These are phyloP conservation scores for Pseudoips prasinana DNA, from an alignment of 2,888 invertebrate species.

Conservation along the genomic window DNA sequence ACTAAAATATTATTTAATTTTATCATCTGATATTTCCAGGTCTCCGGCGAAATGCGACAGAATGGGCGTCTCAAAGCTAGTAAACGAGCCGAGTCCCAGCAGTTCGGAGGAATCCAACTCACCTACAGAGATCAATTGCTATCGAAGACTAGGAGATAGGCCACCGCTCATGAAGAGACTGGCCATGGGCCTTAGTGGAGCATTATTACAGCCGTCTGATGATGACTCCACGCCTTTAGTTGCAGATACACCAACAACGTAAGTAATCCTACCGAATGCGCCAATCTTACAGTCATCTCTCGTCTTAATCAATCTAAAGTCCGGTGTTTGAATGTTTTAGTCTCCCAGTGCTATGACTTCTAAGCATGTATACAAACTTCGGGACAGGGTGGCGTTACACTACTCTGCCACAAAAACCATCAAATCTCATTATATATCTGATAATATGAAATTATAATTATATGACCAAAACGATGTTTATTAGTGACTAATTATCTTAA, in stretches of 20 bases:
- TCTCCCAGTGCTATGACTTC: not conserved
- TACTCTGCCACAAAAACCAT: too few species aligned
- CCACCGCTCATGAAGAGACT: conserved; percentile 90
- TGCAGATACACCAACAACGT: conserved; percentile 83
- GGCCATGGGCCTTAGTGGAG: conserved; percentile 87
- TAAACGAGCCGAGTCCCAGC: conserved; percentile 78
- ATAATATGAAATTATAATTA: too few species aligned
- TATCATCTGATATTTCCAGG: conserved; percentile 39
- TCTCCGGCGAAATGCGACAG: conserved; percentile 67
- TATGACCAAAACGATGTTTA: too few species aligned
- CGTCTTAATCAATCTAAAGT: too few species aligned
- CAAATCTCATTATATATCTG: too few species aligned
- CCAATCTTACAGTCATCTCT: too few species aligned
- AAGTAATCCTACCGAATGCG: too few species aligned
- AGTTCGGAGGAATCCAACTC: conserved; percentile 94
- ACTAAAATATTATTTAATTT: too few species aligned
- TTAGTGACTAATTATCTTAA: too few species aligned
- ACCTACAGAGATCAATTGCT: conserved; percentile 93
- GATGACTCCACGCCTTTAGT: conserved; percentile 91
- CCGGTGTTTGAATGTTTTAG: too few species aligned
- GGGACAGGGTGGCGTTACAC: too few species aligned
- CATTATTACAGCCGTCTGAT: conserved; percentile 66
- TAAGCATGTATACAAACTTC: too few species aligned
- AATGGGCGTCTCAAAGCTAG: conserved; percentile 58
- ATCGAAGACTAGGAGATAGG: conserved; percentile 88